These are phyloP conservation scores for Pyxicephalus adspersus DNA, from an alignment of 2,113 vertebrate species.

Conservation along the genomic window DNA sequence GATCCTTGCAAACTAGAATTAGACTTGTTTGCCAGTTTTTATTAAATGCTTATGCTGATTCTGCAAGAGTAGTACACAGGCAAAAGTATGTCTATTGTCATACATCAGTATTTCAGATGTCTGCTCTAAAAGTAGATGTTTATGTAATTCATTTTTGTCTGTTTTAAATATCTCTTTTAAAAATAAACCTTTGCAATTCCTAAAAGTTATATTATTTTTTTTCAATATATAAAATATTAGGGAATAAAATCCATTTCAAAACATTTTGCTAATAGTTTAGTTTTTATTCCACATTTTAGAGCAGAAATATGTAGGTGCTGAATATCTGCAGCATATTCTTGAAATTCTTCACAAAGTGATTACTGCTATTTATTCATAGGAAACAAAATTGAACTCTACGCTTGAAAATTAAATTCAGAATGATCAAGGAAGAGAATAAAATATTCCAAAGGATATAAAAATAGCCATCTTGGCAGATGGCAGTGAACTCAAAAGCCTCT, in stretches of 20 bases:
- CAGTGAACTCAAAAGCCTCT: slow-evolving; percentile 30
- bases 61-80: too few relatives aligned
- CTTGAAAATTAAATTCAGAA: slow-evolving; percentile 11
- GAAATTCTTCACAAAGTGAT: slow-evolving; percentile 1
- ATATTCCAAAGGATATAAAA: slow-evolving; percentile 36
- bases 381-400: slow-evolving; percentile 1
- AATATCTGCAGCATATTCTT: background rate
- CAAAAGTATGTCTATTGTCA: too few relatives aligned
- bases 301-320: background rate
- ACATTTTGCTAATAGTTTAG: background rate
- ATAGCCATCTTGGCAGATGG: slow-evolving; percentile 33
- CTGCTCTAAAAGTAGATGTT: too few relatives aligned
- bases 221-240: background rate
- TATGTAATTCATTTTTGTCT: too few relatives aligned
- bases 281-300: too few relatives aligned
- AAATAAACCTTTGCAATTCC: too few relatives aligned
- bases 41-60: too few relatives aligned
- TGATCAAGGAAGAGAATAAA: slow-evolving; percentile 13
- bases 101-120: too few relatives aligned
- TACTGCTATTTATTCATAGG: slow-evolving; percentile 11
- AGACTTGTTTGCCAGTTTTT: too few relatives aligned
- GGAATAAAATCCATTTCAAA: background rate
- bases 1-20: too few relatives aligned
- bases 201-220: too few relatives aligned
- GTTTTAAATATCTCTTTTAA: too few relatives aligned